Evolutionary conservation across 1,140 invertebrate species (phyloP), one percentile per base, ranked within the genome.

Genomic region (Euborellia annulipes): DNA sequence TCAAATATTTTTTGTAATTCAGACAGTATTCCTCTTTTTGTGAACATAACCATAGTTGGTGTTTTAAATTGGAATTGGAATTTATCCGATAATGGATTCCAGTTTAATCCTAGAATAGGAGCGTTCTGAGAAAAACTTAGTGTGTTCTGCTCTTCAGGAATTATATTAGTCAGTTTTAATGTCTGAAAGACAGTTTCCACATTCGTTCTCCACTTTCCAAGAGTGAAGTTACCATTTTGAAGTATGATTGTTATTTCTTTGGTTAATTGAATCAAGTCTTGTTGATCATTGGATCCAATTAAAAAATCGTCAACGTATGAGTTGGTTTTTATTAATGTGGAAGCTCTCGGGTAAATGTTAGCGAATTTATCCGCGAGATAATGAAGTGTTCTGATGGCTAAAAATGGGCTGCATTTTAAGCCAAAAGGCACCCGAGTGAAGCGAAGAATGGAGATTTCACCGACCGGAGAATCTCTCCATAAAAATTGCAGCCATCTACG

Each of bases 301-400:
- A 67, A 19, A 13, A 48, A 22, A 54, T 70, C 66, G 53, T 71
- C 67, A 2, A 68, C 60, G 41, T 68, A 69, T 45, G 67, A 62
- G 56, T 67, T 59, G 0, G 36, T 48, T 32, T 48, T 37, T 4
- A 64, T 58, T 4, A 61, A 53, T 8, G 51, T 36, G 11, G 48
- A 40, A 20, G 42, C 55, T 36, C 32, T 37, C 8, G 61, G 58
- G 36, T 47, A 50, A 7, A 51, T 30, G 13, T 48, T 36, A 40
- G 47, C 49, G 7, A 57, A 52, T 39, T 57, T 37, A 43, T 34
- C 30, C 2, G 42, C 47, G 17, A 50, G 36, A 30, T 56, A 38
- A 19, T 48, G 43, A 2, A 51, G n/a, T 11, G 21, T 37, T 23
- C 40, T 3, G 11, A 50, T 45, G 14, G 50, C 50, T 21, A 46